These are phyloP conservation scores for Corvus cornix DNA, from an alignment of 2,113 vertebrate genomes.

Conservation along the genomic window DNA sequence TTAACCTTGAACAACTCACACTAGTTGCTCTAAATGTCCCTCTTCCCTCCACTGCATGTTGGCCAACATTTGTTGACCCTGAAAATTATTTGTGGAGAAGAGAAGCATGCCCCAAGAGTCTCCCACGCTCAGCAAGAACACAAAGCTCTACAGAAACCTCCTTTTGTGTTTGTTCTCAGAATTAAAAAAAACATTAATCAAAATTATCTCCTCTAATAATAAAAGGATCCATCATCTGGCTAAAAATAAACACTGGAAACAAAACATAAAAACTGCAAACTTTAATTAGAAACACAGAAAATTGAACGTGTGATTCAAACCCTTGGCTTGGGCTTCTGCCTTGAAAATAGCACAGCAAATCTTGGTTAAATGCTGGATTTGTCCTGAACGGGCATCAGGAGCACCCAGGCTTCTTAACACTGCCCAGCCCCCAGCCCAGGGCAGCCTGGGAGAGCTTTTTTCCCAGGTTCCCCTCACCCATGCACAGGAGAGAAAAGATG, in stretches of 20 bases:
- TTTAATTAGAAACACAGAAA: conserved; percentile 61
- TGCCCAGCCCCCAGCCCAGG: not conserved
- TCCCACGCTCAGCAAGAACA: conserved; percentile 13
- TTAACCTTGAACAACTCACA: not conserved
- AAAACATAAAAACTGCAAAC: conserved; percentile 12
- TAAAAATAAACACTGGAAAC: conserved; percentile 58
- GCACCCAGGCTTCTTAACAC: not conserved
- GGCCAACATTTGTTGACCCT: not conserved
- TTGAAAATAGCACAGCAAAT: conserved; percentile 12
- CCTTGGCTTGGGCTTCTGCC: conserved; percentile 8
- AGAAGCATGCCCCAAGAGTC: not conserved
- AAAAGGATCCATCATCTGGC: conserved; percentile 22
- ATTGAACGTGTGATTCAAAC: conserved; percentile 16
- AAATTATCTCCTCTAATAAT: conserved; percentile 56
- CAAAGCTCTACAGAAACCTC: conserved; percentile 14
- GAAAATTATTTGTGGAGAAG: conserved; percentile 17
- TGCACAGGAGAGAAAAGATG: not conserved
- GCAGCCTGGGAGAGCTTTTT: not conserved
- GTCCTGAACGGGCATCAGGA: not conserved
- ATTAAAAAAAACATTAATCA: conserved; percentile 31
- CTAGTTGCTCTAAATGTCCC: not conserved
- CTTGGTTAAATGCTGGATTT: not conserved
- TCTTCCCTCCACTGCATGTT: not conserved
- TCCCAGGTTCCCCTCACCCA: not conserved
- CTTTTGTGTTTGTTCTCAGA: conserved; percentile 36